Conservation (phyloP, 2,113 vertebrate species). For the Anguilla japonica region DNA sequence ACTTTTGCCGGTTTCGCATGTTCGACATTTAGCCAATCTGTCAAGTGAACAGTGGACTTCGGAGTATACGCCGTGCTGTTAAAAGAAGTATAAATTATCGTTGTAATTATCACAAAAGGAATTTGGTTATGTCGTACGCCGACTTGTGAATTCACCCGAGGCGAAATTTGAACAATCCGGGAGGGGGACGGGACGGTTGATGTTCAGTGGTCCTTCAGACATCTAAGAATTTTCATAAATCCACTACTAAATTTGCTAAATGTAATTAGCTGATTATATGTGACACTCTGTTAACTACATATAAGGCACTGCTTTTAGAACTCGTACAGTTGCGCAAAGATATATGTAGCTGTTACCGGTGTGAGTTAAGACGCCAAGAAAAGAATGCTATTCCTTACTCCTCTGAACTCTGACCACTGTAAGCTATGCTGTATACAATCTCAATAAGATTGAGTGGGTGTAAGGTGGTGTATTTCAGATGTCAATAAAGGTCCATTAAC, state of each 20-base stretch:
- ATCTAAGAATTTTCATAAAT: not conserved
- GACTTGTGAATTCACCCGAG: not conserved
- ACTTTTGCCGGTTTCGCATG: not conserved
- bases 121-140: not conserved
- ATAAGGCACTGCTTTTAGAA: not conserved
- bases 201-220: not conserved
- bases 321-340: not conserved
- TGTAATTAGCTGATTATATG: not conserved
- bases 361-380: not conserved
- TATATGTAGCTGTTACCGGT: not conserved
- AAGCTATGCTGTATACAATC: not conserved
- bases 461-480: not conserved
- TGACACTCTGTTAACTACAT: not conserved
- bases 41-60: not conserved
- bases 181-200: not conserved
- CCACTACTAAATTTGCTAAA: not conserved
- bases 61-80: not conserved
- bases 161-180: not conserved
- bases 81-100: not conserved
- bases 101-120: not conserved
- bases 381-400: not conserved
- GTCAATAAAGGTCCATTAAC: not conserved
- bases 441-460: not conserved
- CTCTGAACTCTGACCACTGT: not conserved
- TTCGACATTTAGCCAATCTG: not conserved